A percentile compares a stretch with the other conserved stretches of the same genome.
Conservation (phyloP, 1,140 invertebrate species). For the Pachyrhynchus sulphureomaculatus region DNA sequence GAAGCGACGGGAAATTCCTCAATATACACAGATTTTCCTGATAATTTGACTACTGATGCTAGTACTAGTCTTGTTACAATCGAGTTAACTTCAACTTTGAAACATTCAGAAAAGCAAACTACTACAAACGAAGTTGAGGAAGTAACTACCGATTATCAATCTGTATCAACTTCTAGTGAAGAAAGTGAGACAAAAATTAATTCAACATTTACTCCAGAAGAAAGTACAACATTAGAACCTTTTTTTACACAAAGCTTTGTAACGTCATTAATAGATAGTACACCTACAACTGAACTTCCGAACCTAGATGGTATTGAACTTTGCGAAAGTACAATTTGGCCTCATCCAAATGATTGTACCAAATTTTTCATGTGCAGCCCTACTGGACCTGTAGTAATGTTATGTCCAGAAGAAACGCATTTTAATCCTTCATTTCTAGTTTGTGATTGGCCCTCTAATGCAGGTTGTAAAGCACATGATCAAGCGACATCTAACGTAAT, state of each 20-base stretch:
- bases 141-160: no score
- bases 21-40: neutral
- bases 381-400: neutral
- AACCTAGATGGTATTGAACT: neutral
- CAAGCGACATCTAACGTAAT: no score
- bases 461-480: no score
- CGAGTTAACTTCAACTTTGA: neutral
- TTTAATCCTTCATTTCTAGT: conserved; percentile 1
- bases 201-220: no score
- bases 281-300: neutral
- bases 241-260: no score
- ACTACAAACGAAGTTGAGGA: no score
- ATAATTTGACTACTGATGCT: neutral
- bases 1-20: neutral
- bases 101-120: no score
- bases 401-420: neutral
- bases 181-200: no score
- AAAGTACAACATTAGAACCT: neutral
- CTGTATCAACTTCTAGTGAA: no score
- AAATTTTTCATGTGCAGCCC: neutral
- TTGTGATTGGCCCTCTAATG: neutral
- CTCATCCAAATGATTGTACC: conserved; percentile 4
- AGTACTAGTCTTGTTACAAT: neutral
- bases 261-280: neutral
- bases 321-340: neutral